Base-by-base conservation (phyloP, 35 echinoderm and acorn worm species). In the Amphiura filiformis region DNA sequence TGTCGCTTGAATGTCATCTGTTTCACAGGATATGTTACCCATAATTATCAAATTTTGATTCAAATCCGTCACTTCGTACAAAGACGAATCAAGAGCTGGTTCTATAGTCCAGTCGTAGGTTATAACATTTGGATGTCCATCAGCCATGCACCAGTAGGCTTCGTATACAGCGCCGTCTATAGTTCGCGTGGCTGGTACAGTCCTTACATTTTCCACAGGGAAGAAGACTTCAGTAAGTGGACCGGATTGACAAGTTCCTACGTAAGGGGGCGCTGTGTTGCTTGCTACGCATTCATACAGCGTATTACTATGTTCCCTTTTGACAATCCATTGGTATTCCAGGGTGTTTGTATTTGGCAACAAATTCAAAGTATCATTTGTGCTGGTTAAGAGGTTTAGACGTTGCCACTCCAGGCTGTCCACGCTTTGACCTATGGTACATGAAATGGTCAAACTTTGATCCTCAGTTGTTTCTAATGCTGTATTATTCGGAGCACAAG, bases 31-130 rank as follows among this genome's bases (percentile, higher is more conserved):
- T 17, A 61, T 70, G 23, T 65, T 31, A 61, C 44, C 39, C 15
- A 36, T 56, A 36, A 85, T 85, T 34, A 70, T 61, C 34, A 85
- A 36, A 3, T 34, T 64, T 28, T 70, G 83, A 40, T 85, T 85
- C 17, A 18, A 32, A 30, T 85, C 35, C 15, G 56, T 65, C 14
- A 85, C 0, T 36, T 33, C 33, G 23, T 85, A 61, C 44, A 65
- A 23, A 22, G 32, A 65, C 3, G 32, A 18, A 35, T 85, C 83
- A 32, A 85, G 83, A 14, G 20, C 15, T 33, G 83, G 33, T 28
- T 41, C 49, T 39, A 52, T 49, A 14, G 18, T 85, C 83, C 83
- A 85, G 0, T 20, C 35, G 35, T 56, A 85, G 35, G 35, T 65
- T 32, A 65, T 37, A 1, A 13, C 35, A 18, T 2, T 30, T 75